Conservation (phyloP, 2,113 vertebrate species). For the Micronisus gabar region DNA sequence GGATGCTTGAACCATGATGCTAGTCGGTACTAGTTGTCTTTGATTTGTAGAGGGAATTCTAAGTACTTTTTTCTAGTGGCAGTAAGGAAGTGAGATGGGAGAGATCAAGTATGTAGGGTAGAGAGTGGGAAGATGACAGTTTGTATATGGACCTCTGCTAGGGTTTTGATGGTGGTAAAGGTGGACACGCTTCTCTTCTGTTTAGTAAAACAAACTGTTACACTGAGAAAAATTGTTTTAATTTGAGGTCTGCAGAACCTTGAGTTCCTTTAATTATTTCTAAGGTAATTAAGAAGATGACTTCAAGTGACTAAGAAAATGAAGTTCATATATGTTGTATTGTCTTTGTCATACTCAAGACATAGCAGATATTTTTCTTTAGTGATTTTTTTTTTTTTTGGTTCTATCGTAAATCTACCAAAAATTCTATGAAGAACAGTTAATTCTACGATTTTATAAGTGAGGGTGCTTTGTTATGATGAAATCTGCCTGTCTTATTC, state of each 20-base stretch:
- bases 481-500: constrained; percentile 1
- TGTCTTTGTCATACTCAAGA: neutral
- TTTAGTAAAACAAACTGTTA: neutral
- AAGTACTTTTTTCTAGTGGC: neutral
- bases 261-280: neutral
- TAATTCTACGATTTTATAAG: neutral
- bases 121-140: neutral
- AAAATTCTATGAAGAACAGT: neutral
- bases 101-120: neutral
- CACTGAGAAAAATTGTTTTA: neutral
- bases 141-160: neutral
- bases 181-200: neutral
- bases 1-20: neutral
- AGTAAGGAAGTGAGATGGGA: neutral
- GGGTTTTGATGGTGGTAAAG: neutral
- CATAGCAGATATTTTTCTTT: neutral
- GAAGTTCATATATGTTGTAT: neutral
- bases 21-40: neutral
- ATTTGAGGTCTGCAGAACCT: neutral
- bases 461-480: neutral
- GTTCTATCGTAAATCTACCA: neutral
- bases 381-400: neutral
- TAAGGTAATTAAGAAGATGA: neutral
- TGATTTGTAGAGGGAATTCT: neutral
- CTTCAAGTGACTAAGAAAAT: neutral